phyloP scores from a whole-genome alignment of 2,888 invertebrate genomes.

The Vesta saturnalis region DNA sequence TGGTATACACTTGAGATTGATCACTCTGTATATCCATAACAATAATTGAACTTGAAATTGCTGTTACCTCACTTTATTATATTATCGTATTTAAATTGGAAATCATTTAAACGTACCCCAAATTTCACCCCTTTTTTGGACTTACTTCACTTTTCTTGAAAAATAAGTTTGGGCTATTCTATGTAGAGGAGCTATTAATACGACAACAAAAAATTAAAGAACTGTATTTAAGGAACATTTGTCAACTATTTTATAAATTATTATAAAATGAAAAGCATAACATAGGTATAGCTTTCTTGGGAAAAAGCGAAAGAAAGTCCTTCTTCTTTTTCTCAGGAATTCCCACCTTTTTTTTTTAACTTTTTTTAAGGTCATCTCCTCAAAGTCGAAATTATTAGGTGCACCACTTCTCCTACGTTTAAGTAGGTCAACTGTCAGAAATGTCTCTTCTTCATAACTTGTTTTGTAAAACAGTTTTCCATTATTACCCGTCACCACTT shows the following conservation, averaged over 20 bases:
- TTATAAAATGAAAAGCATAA: neutral
- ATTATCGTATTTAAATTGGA: neutral
- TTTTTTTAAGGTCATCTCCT: neutral
- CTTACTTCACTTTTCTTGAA: neutral
- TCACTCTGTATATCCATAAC: too few relatives aligned
- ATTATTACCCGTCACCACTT: neutral
- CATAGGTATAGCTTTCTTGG: neutral
- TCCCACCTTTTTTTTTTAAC: neutral
- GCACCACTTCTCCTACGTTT: neutral
- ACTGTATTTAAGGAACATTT: neutral
- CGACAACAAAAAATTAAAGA: neutral
- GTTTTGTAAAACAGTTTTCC: conserved; percentile 10
- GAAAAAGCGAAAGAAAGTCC: neutral
- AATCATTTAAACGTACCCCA: neutral
- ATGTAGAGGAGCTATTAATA: neutral
- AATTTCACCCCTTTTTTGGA: neutral
- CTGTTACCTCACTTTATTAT: neutral
- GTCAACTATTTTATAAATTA: neutral
- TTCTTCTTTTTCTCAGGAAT: neutral
- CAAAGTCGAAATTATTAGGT: neutral
- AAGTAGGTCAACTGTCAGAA: neutral
- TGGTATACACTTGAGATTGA: too few relatives aligned
- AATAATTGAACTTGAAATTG: neutral
- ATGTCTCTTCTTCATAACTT: conserved; percentile 1
- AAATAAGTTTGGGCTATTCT: neutral